phyloP scores from a whole-genome alignment of 2,113 vertebrate species.

The Illadopsis cleaveri region DNA sequence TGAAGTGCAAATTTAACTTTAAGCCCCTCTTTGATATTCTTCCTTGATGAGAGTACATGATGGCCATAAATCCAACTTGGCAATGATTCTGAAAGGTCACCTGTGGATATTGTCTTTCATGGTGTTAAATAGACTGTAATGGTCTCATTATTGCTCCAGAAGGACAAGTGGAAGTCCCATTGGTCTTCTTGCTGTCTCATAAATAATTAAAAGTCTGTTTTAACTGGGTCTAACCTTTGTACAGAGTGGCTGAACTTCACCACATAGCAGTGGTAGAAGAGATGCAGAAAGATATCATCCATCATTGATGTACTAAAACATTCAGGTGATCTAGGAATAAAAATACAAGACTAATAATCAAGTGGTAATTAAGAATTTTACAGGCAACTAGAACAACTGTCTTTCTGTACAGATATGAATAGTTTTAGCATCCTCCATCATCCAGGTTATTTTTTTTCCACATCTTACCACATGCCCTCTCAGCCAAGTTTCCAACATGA shows the following conservation, averaged over 20 bases:
- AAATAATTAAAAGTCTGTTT: constrained; percentile 69
- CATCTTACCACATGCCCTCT: not conserved
- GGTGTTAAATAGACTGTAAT: constrained; percentile 67
- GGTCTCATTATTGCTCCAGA: constrained; percentile 56
- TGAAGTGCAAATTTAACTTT: not conserved
- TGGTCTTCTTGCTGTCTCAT: constrained; percentile 71
- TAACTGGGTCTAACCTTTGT: constrained; percentile 66
- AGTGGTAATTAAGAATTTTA: not conserved
- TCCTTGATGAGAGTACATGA: constrained; percentile 26
- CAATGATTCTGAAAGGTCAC: constrained; percentile 64
- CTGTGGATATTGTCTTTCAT: constrained; percentile 69
- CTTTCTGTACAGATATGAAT: not conserved
- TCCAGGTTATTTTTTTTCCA: not conserved
- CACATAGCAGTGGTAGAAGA: not conserved
- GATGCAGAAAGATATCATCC: constrained; percentile 35
- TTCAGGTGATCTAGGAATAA: not conserved
- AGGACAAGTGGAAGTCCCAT: constrained; percentile 62
- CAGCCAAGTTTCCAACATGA: not conserved
- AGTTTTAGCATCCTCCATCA: not conserved
- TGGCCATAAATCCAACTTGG: constrained; percentile 50
- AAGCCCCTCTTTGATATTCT: constrained; percentile 28
- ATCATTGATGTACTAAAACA: constrained; percentile 29
- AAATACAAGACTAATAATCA: not conserved
- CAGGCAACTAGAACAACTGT: not conserved
- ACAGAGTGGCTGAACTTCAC: constrained; percentile 35